Conservation (phyloP, 2,113 vertebrate genomes). For the Lutjanus erythropterus region DNA sequence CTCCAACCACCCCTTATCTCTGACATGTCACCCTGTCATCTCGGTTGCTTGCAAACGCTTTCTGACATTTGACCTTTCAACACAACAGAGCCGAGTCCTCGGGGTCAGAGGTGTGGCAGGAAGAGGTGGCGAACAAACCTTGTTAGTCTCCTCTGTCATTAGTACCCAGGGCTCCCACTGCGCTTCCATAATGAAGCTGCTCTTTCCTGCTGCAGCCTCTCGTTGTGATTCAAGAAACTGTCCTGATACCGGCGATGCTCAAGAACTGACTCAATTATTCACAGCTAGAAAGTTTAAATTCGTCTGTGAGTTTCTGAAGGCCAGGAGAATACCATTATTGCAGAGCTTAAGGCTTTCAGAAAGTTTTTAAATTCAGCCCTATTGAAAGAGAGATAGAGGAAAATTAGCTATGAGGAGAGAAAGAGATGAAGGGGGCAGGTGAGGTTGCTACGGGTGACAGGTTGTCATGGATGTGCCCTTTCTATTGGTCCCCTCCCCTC, state of each 20-base stretch:
- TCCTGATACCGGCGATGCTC: not conserved
- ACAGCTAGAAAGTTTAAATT: slow-evolving; percentile 22
- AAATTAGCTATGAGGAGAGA: slow-evolving; percentile 10
- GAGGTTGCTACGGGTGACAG: slow-evolving; percentile 65
- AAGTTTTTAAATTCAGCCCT: not conserved
- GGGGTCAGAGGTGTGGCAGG: slow-evolving; percentile 32
- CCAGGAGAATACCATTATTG: not conserved
- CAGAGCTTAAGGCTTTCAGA: not conserved
- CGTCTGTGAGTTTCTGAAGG: not conserved
- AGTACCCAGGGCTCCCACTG: not conserved
- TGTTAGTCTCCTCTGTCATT: slow-evolving; percentile 42
- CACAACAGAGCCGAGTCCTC: not conserved
- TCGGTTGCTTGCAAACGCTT: not conserved
- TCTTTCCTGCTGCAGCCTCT: slow-evolving; percentile 35
- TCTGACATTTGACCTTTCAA: slow-evolving; percentile 30
- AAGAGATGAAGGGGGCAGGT: slow-evolving; percentile 35
- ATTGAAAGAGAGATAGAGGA: not conserved
- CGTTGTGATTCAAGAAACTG: slow-evolving; percentile 24
- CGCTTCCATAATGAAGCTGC: slow-evolving; percentile 41
- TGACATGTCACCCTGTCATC: slow-evolving; percentile 1
- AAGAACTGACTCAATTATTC: slow-evolving; percentile 29
- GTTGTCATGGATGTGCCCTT: slow-evolving; percentile 70
- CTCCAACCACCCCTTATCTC: not conserved
- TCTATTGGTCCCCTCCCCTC: slow-evolving; percentile 50
- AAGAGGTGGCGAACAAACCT: slow-evolving; percentile 35